A percentile compares a stretch with the other conserved stretches of the same genome.
These are phyloP conservation scores for Neolamprologus tretocephalus DNA, from an alignment of 2,113 vertebrate genomes.

Conservation along the genomic window DNA sequence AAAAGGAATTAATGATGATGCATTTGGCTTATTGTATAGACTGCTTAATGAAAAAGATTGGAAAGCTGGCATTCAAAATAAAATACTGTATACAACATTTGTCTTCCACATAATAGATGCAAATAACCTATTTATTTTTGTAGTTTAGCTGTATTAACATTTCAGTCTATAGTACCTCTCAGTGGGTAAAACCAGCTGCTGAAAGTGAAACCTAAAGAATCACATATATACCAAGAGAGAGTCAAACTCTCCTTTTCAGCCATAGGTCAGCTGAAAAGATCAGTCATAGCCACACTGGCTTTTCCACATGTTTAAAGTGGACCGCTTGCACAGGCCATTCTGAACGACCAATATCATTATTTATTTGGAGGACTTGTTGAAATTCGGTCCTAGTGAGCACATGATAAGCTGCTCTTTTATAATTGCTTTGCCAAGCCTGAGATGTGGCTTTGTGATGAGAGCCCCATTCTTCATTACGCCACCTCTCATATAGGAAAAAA, in stretches of 20 bases:
- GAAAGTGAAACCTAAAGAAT: rapidly evolving
- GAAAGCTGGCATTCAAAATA: not conserved
- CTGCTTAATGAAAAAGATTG: not conserved
- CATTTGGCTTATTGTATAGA: not conserved
- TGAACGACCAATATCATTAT: not conserved
- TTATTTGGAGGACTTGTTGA: not conserved
- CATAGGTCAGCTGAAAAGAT: not conserved
- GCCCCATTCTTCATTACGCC: not conserved
- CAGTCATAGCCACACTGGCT: not conserved
- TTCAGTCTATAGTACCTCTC: not conserved
- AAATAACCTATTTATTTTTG: not conserved
- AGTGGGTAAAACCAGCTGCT: not conserved
- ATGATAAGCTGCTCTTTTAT: not conserved
- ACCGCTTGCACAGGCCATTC: not conserved
- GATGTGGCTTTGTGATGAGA: not conserved
- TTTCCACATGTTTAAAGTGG: not conserved
- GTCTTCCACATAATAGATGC: not conserved
- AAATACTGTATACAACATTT: not conserved
- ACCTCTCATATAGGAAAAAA: not conserved
- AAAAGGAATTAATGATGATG: rapidly evolving
- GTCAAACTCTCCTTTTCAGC: not conserved
- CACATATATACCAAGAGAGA: not conserved
- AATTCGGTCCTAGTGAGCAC: not conserved
- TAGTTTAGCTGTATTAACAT: not conserved
- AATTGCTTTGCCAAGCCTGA: constrained; percentile 16